Percentiles rank a stretch among this genome's conserved stretches.
These are phyloP conservation scores for Drosophila asahinai DNA, from an alignment of 1,140 invertebrate genomes.

Conservation along the genomic window DNA sequence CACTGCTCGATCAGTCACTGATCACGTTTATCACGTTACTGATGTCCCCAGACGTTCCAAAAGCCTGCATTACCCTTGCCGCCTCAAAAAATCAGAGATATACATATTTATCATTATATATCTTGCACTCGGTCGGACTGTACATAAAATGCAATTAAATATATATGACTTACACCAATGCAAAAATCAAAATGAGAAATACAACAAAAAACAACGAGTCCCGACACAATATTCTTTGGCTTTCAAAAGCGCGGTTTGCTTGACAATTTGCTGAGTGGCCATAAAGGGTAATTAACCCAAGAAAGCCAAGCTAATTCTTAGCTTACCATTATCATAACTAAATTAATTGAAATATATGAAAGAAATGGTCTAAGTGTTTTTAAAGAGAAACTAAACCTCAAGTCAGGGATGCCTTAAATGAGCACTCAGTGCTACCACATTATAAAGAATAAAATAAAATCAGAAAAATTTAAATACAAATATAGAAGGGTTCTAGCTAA, in stretches of 20 bases:
- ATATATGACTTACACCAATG: conserved; percentile 37
- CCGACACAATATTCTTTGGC: conserved; percentile 25
- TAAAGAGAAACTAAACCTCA: no score
- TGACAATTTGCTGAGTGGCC: conserved; percentile 39
- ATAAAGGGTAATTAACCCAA: conserved; percentile 29
- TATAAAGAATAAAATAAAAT: no score
- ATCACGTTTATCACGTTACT: conserved; percentile 22
- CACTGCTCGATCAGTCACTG: conserved; percentile 15
- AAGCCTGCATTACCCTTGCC: conserved; percentile 19
- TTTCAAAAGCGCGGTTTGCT: neutral
- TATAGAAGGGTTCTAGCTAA: no score
- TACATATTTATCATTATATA: conserved; percentile 21
- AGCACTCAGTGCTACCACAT: no score
- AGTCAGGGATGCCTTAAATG: no score
- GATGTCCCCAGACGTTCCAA: conserved; percentile 2
- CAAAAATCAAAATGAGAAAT: conserved; percentile 7
- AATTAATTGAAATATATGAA: neutral
- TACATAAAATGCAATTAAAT: conserved; percentile 69
- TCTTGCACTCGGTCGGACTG: conserved; percentile 29
- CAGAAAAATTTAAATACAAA: no score
- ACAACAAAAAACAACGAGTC: conserved; percentile 13
- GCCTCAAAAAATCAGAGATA: neutral
- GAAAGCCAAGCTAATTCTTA: no score
- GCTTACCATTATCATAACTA: no score
- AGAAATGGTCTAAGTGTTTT: no score